A percentile compares a stretch with the other conserved stretches of the same genome.
phyloP scores from a whole-genome alignment of 2,888 invertebrate species.

The Campopleginae sp. region DNA sequence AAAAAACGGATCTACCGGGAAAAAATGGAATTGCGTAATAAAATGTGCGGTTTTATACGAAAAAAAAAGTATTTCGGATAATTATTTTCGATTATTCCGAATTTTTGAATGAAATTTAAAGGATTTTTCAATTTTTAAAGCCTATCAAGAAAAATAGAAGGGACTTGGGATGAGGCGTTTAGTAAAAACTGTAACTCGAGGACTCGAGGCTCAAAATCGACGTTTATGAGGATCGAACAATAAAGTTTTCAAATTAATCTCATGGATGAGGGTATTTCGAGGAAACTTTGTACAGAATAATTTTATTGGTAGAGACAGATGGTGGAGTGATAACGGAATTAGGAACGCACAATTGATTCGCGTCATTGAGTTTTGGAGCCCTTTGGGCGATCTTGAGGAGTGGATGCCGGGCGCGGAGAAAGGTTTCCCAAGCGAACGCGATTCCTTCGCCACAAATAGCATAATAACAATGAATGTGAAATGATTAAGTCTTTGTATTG shows the following conservation, averaged over 20 bases:
- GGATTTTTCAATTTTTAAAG: not conserved
- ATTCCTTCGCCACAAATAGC: conserved; percentile 35
- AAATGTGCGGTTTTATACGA: too few species aligned
- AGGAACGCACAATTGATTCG: conserved; percentile 38
- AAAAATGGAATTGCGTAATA: too few species aligned
- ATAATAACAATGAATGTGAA: conserved; percentile 14
- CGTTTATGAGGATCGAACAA: conserved; percentile 5
- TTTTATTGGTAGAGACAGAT: not conserved
- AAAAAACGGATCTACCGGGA: too few species aligned
- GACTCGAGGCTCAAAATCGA: not conserved
- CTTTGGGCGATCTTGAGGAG: conserved; percentile 6
- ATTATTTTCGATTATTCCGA: not conserved
- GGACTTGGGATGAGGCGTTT: not conserved
- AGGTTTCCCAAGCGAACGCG: conserved; percentile 10
- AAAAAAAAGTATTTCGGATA: too few species aligned
- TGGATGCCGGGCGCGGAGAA: not conserved
- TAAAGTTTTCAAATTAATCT: not conserved
- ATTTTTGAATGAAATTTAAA: not conserved
- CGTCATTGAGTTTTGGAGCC: conserved; percentile 45
- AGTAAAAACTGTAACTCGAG: not conserved
- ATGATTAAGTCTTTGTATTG: conserved; percentile 13
- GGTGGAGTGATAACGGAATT: not conserved
- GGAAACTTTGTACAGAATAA: conserved; percentile 4
- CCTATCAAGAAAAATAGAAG: not conserved
- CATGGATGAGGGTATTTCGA: not conserved